Evolutionary conservation across 1,140 invertebrate species (phyloP).

Genomic region (Neuroterus valhalla): DNA sequence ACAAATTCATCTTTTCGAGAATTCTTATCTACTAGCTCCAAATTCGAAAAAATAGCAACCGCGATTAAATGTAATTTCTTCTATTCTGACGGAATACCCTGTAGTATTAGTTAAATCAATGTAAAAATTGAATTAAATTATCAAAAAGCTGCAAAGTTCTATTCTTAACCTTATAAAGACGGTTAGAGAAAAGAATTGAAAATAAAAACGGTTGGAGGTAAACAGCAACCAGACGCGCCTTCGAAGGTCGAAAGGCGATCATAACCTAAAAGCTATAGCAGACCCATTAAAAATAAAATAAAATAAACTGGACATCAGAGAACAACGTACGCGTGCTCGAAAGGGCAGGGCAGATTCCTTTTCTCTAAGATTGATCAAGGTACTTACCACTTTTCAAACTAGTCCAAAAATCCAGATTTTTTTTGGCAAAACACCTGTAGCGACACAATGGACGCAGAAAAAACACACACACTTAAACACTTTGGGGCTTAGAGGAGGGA

Average conservation of each 20-base stretch:
- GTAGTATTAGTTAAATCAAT: too few species aligned
- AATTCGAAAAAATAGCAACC: too few species aligned
- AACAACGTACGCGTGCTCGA: neutral
- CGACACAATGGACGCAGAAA: slow-evolving; percentile 55
- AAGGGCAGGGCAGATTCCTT: neutral
- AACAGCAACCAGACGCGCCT: slow-evolving; percentile 23
- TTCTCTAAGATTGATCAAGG: neutral
- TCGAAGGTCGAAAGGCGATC: slow-evolving; percentile 17
- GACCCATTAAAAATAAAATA: neutral
- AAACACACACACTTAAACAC: slow-evolving; percentile 43
- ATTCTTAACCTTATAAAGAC: too few species aligned
- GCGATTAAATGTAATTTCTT: too few species aligned
- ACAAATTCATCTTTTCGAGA: too few species aligned
- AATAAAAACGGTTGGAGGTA: neutral
- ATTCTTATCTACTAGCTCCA: too few species aligned
- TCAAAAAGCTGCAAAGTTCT: too few species aligned
- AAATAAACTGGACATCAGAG: neutral
- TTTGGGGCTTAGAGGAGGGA: slow-evolving; percentile 14
- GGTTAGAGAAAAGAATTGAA: too few species aligned
- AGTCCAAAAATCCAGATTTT: neutral
- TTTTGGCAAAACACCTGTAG: slow-evolving; percentile 34
- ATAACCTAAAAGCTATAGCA: slow-evolving; percentile 12
- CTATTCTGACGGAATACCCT: too few species aligned
- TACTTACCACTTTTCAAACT: neutral
- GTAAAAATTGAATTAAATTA: too few species aligned